These are phyloP conservation scores for Epirrhoe alternata DNA, from an alignment of 2,888 invertebrate species.

Conservation along the genomic window DNA sequence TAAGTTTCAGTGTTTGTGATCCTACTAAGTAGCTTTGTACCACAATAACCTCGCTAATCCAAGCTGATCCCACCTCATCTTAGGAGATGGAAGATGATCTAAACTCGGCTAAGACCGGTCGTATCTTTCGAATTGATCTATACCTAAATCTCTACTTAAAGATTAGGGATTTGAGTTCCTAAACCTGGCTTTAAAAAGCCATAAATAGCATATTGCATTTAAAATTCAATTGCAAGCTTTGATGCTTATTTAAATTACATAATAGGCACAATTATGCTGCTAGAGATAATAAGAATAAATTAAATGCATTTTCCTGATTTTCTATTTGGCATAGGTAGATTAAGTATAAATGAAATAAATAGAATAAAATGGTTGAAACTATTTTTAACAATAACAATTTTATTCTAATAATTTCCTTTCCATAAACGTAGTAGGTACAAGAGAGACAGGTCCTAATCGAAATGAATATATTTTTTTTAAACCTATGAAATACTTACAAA, in stretches of 20 bases:
- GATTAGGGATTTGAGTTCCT: neutral
- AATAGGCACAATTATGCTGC: no score
- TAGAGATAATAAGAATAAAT: no score
- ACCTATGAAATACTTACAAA: constrained; percentile 9
- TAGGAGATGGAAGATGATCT: neutral
- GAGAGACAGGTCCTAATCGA: no score
- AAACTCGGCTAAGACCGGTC: neutral
- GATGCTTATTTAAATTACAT: no score
- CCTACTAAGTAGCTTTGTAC: neutral
- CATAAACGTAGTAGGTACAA: no score
- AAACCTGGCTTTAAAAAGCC: neutral
- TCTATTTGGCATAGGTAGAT: no score
- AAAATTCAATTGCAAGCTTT: neutral
- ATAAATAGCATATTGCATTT: neutral
- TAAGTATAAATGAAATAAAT: no score
- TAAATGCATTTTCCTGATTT: no score
- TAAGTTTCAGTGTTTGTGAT: neutral
- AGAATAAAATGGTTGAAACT: no score
- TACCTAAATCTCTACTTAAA: neutral
- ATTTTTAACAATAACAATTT: no score
- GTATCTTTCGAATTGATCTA: constrained; percentile 6
- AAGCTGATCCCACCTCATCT: neutral
- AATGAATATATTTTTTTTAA: neutral
- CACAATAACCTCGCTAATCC: neutral
- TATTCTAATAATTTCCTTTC: no score